Base-by-base conservation (phyloP, 2,888 invertebrate genomes). In the Pantelozetes paolii region DNA sequence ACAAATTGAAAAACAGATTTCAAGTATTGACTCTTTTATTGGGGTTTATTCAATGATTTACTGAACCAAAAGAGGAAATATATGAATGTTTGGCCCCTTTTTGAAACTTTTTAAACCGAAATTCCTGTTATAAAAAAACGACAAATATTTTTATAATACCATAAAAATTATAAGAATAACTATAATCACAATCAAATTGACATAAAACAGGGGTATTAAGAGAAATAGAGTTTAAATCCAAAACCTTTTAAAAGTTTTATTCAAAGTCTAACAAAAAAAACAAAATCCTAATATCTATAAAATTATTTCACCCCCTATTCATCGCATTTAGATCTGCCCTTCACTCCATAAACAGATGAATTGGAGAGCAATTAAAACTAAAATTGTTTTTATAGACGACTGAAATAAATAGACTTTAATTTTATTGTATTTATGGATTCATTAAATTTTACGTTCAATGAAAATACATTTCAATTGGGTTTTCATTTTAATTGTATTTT, bases 381-480 rank as follows among this genome's bases (percentile, higher is more conserved):
- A 5, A 28, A 57, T 28, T 28, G 57, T 57, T 57, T 57, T 11
- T 30, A 28, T 57, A 11, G 28, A 28, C 28, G 57, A 28, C 30
- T 57, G 57, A 57, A 57, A 57, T 57, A 57, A 57, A 57, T 26
- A 18, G 28, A 57, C 57, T 57, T 57, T 57, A 28, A 57, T 57
- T 57, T 28, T 2, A 18, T 9, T 54, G 1, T 9, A 2, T 26
- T 57, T 57, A 15, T 45, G 2, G 6, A 45, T 15, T 45, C 15
- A 45, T 57, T 57, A 36, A 8, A 36, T 36, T 36, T 36, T n/a
- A 36, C 11, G n/a, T 8, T 36, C 36, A 36, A 36, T 36, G 5
- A 36, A n/a, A n/a, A n/a, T n/a, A n/a, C n/a, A n/a, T n/a, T n/a
- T n/a, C n/a, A n/a, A n/a, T n/a, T n/a, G n/a, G n/a, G n/a, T n/a